Evolutionary conservation across 30 jellyfish, hydroid and myxozoan species (phyloP), one percentile per base, ranked within the genome.

Genomic region (Nemopilema nomurai): DNA sequence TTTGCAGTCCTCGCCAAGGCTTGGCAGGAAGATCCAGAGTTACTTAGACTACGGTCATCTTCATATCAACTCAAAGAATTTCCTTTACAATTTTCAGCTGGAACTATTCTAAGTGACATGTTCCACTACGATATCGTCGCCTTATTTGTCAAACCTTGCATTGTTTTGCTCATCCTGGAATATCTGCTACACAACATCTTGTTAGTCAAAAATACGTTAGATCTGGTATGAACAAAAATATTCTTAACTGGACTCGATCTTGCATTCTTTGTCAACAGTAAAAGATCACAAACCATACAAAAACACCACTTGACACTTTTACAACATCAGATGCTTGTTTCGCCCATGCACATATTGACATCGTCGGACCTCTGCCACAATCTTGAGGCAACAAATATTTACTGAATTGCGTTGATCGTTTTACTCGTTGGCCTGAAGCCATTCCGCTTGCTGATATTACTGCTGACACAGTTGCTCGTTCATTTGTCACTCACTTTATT

Each of bases 111-210:
- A 1, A 49, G 87, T 77, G 87, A 77, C 53, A 53, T 30, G 67
- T 52, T 64, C 87, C 87, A 27, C 18, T 20, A 16, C 67, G 62
- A 51, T 52, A 20, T 77, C 77, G 87, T 32, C 87, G 65, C 6
- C n/a, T 26, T 31, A 51, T 53, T 24, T 77, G 50, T 52, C 63
- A 77, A 24, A 22, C 21, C 32, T 28, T 41, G 74, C 85, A 76
- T 30, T 41, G 20, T 24, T n/a, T 20, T 16, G 85, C 85, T 33
- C 85, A 76, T 28, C 85, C 85, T 76, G 85, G 85, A 19, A 76
- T 76, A 18, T 30, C 72, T 62, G 75, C 74, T 32, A 76, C 85
- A 23, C 75, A 49, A 18, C 85, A 41, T 28, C 75, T 76, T 32
- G 53, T 76, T 50, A 52, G 49, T 76, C 80, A 69, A 31, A 21